Evolutionary conservation across 2,113 vertebrate genomes (phyloP), one percentile per base, ranked within the genome.

Genomic region (Leucopternis melanops): DNA sequence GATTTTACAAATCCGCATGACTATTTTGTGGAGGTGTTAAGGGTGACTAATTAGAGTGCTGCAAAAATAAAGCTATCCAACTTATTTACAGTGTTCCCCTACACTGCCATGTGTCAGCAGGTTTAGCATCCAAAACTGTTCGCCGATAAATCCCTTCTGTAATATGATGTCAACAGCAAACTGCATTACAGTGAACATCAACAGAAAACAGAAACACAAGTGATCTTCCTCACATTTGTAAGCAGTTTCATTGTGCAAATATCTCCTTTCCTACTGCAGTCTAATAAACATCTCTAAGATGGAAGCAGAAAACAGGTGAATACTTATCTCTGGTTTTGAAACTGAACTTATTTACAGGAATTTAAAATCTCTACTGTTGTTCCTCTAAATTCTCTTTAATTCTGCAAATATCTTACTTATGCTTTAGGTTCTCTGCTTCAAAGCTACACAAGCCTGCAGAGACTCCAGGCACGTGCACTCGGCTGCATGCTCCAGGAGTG

Each of bases 371-470:
- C 36, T 62, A 13, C 29, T 62, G 34, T 40, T 73, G 31, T 44
- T 92, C 29, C 45, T 90, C 61, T 92, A 81, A 73, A 95, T 90
- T 92, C 38, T 73, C 62, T 81, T 86, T 69, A 91, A 86, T 91
- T 84, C 77, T 71, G 58, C 79, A 73, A 49, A 74, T 27, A 62
- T 13, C 59, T 50, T 71, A 23, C 34, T 90, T 63, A 19, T n/a
- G 57, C 27, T 88, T 75, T 65, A 81, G 44, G 74, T 73, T 87
- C 22, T 58, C 36, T 57, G 45, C 66, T 95, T 81, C 65, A 86
- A 92, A 90, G 77, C 70, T 52, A 32, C 36, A 20, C 22, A 74
- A 90, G 55, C 50, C 93, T 77, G 61, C 70, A n/a, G 57, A 90
- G 69, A 85, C 65, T 47, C 17, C 17, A 49, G 40, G 29, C 86